phyloP scores from a whole-genome alignment of 1,140 invertebrate species.

The Drosophila littoralis region DNA sequence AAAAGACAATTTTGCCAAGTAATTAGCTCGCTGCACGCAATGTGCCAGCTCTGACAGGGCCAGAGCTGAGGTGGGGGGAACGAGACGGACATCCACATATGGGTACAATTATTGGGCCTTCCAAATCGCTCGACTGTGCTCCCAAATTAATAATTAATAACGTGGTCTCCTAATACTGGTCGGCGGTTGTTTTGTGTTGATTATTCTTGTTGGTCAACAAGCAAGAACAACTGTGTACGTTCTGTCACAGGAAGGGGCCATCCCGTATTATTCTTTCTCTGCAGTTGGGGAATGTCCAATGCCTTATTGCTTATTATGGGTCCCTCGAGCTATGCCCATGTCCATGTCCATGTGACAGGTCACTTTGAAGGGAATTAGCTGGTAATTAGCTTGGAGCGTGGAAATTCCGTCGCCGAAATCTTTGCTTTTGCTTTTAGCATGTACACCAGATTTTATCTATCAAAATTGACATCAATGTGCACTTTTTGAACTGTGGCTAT shows the following conservation, averaged over 20 bases:
- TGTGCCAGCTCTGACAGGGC: not conserved
- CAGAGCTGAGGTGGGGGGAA: not conserved
- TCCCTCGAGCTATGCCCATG: slow-evolving; percentile 22
- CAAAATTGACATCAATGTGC: slow-evolving; percentile 60
- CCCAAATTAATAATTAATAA: slow-evolving; percentile 75
- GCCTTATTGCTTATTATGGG: slow-evolving; percentile 40
- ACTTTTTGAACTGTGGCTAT: slow-evolving; percentile 25
- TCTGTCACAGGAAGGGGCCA: slow-evolving; percentile 72
- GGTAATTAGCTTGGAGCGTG: not conserved
- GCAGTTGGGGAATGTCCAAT: slow-evolving; percentile 38
- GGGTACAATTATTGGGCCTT: slow-evolving; percentile 35
- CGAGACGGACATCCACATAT: slow-evolving; percentile 23
- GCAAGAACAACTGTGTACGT: slow-evolving; percentile 35
- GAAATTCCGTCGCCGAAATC: slow-evolving; percentile 10
- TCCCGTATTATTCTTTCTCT: slow-evolving; percentile 32
- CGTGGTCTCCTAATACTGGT: slow-evolving; percentile 43
- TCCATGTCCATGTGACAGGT: not conserved
- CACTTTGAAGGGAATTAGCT: not conserved
- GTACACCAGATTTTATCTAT: slow-evolving; percentile 17
- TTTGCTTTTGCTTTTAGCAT: not conserved
- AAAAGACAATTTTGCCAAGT: slow-evolving; percentile 75
- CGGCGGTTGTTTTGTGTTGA: slow-evolving; percentile 36
- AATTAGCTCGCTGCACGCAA: slow-evolving; percentile 63
- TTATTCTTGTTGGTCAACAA: slow-evolving; percentile 8
- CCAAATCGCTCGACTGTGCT: slow-evolving; percentile 57